Conservation (phyloP, 1,140 invertebrate genomes). For the Micrasema minimum region DNA sequence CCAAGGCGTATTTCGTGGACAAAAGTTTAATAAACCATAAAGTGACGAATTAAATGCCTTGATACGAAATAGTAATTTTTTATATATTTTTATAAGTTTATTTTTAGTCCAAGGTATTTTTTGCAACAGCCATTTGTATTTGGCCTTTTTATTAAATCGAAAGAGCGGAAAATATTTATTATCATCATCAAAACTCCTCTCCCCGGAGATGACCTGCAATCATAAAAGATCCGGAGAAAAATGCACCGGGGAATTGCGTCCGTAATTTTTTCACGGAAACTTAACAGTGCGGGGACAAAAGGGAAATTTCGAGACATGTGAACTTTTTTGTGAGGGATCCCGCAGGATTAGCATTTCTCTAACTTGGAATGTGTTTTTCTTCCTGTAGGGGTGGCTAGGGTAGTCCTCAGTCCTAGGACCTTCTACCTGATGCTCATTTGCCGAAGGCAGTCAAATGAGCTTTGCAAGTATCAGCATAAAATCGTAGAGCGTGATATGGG, state of each 20-base stretch:
- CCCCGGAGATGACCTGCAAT: conserved; percentile 44
- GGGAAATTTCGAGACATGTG: conserved; percentile 6
- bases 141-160: not conserved
- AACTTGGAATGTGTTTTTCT: conserved; percentile 35
- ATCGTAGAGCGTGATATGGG: conserved; percentile 48
- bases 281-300: conserved; percentile 38
- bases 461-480: conserved; percentile 41
- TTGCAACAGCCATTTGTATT: not conserved
- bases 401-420: not conserved
- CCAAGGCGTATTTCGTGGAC: not conserved
- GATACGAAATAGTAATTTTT: not conserved
- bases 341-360: conserved; percentile 37
- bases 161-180: conserved; percentile 18
- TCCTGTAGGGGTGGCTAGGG: not conserved
- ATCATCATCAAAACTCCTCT: conserved; percentile 38
- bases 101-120: not conserved
- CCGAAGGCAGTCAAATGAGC: conserved; percentile 20
- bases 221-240: conserved; percentile 48
- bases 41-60: no score
- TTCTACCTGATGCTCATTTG: conserved; percentile 39
- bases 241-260: conserved; percentile 46
- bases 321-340: not conserved
- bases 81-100: not conserved
- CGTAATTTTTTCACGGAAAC: conserved; percentile 51
- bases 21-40: not conserved